Percentiles rank a stretch among this genome's conserved stretches.
Conservation (phyloP, 1,140 invertebrate species). For the Caerostris darwini region DNA sequence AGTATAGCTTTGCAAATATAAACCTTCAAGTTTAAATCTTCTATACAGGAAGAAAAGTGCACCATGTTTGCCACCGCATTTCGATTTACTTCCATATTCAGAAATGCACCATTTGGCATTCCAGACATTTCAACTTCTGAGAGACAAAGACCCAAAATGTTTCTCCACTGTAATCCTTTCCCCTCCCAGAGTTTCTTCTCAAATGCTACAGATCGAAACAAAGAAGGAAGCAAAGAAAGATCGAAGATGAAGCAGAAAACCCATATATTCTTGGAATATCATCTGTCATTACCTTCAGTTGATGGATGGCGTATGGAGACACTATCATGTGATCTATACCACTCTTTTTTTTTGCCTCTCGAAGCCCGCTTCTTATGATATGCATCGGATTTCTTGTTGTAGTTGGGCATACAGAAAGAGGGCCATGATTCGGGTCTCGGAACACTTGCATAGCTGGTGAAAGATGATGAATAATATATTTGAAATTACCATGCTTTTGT, state of each 20-base stretch:
- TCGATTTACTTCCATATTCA: neutral
- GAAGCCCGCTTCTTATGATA: neutral
- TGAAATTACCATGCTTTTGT: neutral
- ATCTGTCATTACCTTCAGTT: slow-evolving; percentile 22
- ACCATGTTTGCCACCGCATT: neutral
- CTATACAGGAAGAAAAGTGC: too few species aligned
- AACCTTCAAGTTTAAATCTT: too few species aligned
- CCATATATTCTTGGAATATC: slow-evolving; percentile 12
- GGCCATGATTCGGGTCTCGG: neutral
- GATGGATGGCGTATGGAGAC: slow-evolving; percentile 46
- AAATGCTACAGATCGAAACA: slow-evolving; percentile 9
- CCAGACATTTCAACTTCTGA: neutral
- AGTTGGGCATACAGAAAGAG: neutral
- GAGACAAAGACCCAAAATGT: neutral
- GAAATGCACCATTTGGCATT: neutral
- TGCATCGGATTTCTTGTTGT: slow-evolving; percentile 16
- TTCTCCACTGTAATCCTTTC: neutral
- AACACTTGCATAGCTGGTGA: neutral
- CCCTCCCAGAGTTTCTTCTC: neutral
- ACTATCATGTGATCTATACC: slow-evolving; percentile 26
- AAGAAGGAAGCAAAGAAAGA: neutral
- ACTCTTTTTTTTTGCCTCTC: neutral
- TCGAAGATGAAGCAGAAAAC: neutral
- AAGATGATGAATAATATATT: slow-evolving; percentile 38
- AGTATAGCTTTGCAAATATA: too few species aligned